A percentile compares a stretch with the other conserved stretches of the same genome.
Evolutionary conservation across 2,888 invertebrate species (phyloP).

Genomic region (Caprella mutica): DNA sequence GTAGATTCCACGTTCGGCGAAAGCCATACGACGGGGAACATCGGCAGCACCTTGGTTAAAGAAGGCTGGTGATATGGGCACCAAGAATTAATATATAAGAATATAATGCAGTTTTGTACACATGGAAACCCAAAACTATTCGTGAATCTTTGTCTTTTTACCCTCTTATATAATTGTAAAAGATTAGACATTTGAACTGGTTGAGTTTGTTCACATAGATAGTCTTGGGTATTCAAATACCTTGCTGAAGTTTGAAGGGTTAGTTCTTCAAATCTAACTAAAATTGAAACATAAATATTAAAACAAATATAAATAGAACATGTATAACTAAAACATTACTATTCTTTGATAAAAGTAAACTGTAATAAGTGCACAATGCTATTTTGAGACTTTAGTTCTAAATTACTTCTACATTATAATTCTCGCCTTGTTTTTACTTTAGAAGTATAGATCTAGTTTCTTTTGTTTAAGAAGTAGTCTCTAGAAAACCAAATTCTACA

Average conservation of each 20-base stretch:
- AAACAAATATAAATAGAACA: constrained; percentile 4
- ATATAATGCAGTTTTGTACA: not conserved
- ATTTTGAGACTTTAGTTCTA: not conserved
- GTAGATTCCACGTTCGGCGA: constrained; percentile 32
- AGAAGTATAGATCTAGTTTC: not conserved
- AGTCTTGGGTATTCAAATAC: no score
- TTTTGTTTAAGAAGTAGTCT: not conserved
- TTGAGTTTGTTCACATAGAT: constrained; percentile 12
- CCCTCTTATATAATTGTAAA: constrained; percentile 8
- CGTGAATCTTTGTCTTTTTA: constrained; percentile 8
- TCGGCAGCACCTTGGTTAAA: constrained; percentile 4
- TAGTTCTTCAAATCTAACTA: not conserved
- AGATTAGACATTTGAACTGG: constrained; percentile 4
- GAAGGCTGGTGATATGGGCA: not conserved
- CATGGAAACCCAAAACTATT: constrained; percentile 2
- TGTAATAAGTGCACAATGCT: not conserved
- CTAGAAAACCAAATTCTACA: not conserved
- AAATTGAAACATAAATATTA: constrained; percentile 8
- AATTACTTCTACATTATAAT: not conserved
- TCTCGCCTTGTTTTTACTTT: not conserved
- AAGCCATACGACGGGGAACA: constrained; percentile 29
- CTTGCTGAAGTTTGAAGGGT: no score
- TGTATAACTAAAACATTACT: not conserved
- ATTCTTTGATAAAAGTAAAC: not conserved
- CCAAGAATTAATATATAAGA: not conserved